These are phyloP conservation scores for Lepetodrilus schrolli DNA, from an alignment of 2,888 invertebrate genomes.

Conservation along the genomic window DNA sequence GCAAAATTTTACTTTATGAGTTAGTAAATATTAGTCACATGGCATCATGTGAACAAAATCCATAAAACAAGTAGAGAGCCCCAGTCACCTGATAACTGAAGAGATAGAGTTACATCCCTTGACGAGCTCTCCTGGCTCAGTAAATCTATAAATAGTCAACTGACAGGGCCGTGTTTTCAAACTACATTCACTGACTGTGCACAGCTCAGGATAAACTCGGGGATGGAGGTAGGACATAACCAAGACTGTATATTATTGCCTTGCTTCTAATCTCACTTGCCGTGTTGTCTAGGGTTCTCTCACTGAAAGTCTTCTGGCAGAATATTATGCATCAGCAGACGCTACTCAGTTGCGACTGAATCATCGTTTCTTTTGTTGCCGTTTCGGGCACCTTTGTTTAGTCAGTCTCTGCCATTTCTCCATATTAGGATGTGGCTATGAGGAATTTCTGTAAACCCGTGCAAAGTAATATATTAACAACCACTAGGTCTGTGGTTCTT, in stretches of 20 bases:
- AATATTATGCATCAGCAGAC: neutral
- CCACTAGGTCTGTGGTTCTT: no score
- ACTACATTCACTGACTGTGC: neutral
- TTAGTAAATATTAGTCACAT: no score
- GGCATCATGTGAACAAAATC: no score
- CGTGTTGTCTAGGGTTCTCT: neutral
- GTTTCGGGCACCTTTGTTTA: conserved; percentile 12
- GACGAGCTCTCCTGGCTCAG: neutral
- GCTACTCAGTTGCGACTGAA: no score
- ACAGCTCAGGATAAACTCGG: neutral
- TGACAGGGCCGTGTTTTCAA: conserved; percentile 5
- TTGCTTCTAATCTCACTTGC: conserved; percentile 13
- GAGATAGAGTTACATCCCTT: conserved; percentile 18
- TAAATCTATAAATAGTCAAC: conserved; percentile 13
- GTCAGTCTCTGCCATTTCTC: neutral
- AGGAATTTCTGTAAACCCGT: neutral
- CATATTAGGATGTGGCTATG: conserved; percentile 10
- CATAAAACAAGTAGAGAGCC: no score
- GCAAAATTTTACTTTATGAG: no score
- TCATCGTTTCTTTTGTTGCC: conserved; percentile 22
- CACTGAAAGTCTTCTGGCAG: conserved; percentile 1
- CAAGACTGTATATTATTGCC: conserved; percentile 6
- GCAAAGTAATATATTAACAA: neutral
- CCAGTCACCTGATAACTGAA: no score
- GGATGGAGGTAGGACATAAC: conserved; percentile 20